Conservation (phyloP, 2,797 vertebrate species). For the Phoeniculus purpureus region DNA sequence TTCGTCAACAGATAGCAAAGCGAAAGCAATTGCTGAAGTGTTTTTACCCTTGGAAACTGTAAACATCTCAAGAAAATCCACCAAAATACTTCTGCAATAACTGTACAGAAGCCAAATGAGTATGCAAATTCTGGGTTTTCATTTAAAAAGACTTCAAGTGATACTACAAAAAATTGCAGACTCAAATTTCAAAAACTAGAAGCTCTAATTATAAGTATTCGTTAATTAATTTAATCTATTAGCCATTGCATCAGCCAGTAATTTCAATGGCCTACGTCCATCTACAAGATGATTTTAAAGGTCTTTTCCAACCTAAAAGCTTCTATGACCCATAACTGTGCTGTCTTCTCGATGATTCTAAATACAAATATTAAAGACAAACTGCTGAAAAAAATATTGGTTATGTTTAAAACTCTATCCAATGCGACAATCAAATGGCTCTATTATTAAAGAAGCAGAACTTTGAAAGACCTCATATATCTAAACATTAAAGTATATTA, state of each 20-base stretch:
- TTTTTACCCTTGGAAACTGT: neutral
- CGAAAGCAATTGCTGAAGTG: neutral
- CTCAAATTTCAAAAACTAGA: neutral
- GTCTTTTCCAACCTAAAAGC: no score
- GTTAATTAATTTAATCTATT: neutral
- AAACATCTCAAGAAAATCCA: neutral
- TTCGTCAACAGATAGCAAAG: neutral
- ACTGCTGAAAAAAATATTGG: neutral
- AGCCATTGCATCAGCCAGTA: neutral
- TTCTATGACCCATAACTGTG: neutral
- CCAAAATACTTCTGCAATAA: neutral
- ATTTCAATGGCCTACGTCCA: neutral
- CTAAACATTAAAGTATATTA: neutral
- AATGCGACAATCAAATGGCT: neutral
- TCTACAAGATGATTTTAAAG: neutral
- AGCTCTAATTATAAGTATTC: neutral
- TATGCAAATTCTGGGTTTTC: neutral
- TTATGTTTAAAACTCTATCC: neutral
- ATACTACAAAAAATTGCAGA: neutral
- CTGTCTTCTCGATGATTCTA: neutral
- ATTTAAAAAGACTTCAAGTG: neutral
- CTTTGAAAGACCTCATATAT: neutral
- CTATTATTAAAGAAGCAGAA: neutral
- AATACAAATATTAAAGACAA: neutral
- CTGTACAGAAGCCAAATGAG: neutral